Evolutionary conservation across 2,888 invertebrate genomes (phyloP).

Genomic region (Chrysolina oricalcia): DNA sequence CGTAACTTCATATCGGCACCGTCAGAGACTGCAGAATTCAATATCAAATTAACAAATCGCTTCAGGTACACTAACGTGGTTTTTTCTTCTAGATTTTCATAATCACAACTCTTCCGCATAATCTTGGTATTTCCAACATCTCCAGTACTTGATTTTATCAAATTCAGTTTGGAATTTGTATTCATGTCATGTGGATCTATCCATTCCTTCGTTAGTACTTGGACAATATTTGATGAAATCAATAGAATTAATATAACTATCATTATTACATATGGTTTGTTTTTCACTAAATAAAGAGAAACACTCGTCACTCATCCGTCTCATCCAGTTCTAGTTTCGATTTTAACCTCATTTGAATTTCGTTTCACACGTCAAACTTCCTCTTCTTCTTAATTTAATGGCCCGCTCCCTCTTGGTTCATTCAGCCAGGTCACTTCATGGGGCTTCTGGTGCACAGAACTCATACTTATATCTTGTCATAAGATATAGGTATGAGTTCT

Average conservation of each 20-base stretch:
- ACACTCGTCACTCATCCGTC: no score
- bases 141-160: background rate
- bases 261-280: constrained; percentile 31
- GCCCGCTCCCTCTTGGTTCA: no score
- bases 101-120: background rate
- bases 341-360: no score
- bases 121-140: background rate
- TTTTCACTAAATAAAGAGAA: background rate
- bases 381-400: no score
- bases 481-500: no score
- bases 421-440: no score
- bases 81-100: constrained; percentile 37
- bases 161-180: constrained; percentile 34
- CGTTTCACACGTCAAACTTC: no score
- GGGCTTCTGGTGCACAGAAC: no score
- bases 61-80: constrained; percentile 49
- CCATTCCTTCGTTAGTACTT: constrained; percentile 44
- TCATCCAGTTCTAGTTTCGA: no score
- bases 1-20: constrained; percentile 42
- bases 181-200: constrained; percentile 59
- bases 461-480: no score
- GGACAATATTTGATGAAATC: constrained; percentile 18
- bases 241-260: constrained; percentile 32
- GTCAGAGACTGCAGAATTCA: constrained; percentile 50
- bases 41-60: constrained; percentile 50